Percentiles rank a stretch among this genome's conserved stretches.
phyloP scores from a whole-genome alignment of 2,888 invertebrate species.

The Argyra leucocephala region DNA sequence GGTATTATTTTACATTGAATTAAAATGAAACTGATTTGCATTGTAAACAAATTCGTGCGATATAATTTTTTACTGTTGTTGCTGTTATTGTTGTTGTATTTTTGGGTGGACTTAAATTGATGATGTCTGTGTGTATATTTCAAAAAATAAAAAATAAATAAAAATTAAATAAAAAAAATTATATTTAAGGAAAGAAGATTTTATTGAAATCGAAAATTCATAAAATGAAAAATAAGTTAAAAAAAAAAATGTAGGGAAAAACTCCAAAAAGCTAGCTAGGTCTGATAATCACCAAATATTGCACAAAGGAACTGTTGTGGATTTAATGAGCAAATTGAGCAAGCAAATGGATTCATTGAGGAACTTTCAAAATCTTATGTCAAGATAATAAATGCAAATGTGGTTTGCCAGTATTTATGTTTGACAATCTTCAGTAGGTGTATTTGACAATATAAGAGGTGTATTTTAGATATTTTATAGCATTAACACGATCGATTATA shows the following conservation, averaged over 20 bases:
- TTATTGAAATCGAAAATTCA: not conserved
- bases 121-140: not conserved
- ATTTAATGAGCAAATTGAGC: no score
- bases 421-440: no score
- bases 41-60: not conserved
- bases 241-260: not conserved
- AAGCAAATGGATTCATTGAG: no score
- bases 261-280: no score
- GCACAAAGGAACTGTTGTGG: no score
- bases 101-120: not conserved
- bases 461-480: no score
- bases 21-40: constrained; percentile 6
- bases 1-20: not conserved
- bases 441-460: no score
- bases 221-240: not conserved
- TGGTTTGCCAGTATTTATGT: no score
- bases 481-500: no score
- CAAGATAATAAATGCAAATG: no score
- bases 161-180: not conserved
- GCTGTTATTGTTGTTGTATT: not conserved
- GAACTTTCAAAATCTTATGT: no score
- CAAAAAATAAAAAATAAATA: not conserved
- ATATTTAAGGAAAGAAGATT: not conserved
- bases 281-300: no score
- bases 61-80: not conserved